Evolutionary conservation across 2,888 invertebrate genomes (phyloP).

Genomic region (Papilio elwesi): DNA sequence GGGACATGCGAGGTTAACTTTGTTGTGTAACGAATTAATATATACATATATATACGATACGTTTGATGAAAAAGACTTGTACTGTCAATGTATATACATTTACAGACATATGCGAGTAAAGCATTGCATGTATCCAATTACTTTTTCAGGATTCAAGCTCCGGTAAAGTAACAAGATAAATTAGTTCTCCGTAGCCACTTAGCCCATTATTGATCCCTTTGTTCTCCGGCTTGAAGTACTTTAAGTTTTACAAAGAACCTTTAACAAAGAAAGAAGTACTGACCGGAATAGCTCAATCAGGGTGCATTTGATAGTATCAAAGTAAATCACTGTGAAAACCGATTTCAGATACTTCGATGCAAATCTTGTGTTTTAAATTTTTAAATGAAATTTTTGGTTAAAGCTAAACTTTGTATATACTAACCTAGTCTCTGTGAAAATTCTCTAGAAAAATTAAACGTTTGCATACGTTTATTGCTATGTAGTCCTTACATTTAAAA

Average conservation of each 20-base stretch:
- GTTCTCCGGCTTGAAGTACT: conserved; percentile 14
- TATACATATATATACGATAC: background rate
- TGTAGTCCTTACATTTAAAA: background rate
- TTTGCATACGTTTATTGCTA: background rate
- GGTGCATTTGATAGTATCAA: conserved; percentile 18
- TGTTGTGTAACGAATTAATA: background rate
- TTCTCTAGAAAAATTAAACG: background rate
- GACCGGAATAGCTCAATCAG: conserved; percentile 3
- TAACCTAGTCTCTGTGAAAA: background rate
- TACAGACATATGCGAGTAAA: too few relatives aligned
- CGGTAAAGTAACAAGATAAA: too few relatives aligned
- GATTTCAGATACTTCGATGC: conserved; percentile 2
- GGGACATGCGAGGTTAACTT: background rate
- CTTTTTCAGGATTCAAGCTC: too few relatives aligned
- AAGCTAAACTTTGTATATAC: background rate
- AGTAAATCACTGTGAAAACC: conserved; percentile 25
- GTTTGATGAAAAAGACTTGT: too few relatives aligned
- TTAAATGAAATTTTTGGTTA: background rate
- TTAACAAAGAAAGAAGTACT: background rate
- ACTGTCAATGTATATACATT: too few relatives aligned
- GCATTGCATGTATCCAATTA: too few relatives aligned
- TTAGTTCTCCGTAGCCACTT: too few relatives aligned
- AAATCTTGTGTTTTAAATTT: too few relatives aligned
- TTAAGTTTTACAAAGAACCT: conserved; percentile 26
- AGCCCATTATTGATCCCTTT: background rate